These are phyloP conservation scores for Sarcophaga variegata DNA, from an alignment of 2,888 invertebrate genomes.

Conservation along the genomic window DNA sequence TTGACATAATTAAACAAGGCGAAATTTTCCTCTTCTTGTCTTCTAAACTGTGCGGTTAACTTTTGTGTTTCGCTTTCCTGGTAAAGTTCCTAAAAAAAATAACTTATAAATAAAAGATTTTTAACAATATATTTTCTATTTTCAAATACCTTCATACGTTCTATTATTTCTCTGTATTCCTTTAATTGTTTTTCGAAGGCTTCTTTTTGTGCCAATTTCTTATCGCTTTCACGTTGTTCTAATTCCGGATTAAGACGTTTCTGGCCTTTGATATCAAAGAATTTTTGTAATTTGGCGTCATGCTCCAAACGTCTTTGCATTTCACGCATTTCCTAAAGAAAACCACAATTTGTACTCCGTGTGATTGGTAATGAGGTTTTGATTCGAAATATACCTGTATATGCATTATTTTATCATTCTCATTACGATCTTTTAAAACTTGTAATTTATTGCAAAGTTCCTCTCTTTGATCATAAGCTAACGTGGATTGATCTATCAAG, in stretches of 20 bases:
- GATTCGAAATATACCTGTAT: conserved; percentile 82
- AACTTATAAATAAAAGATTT: neutral
- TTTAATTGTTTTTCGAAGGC: conserved; percentile 87
- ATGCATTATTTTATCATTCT: conserved; percentile 87
- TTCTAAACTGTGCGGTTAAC: conserved; percentile 88
- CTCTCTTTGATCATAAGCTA: conserved; percentile 94
- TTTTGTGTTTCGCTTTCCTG: conserved; percentile 86
- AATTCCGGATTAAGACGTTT: conserved; percentile 89
- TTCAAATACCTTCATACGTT: conserved; percentile 86
- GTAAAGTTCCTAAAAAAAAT: conserved; percentile 75
- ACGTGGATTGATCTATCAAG: conserved; percentile 92
- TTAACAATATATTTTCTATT: neutral
- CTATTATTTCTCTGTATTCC: conserved; percentile 89
- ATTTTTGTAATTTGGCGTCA: conserved; percentile 91
- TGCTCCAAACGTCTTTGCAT: conserved; percentile 92
- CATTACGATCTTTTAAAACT: conserved; percentile 89
- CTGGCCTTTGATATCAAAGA: conserved; percentile 92
- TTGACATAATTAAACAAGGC: conserved; percentile 95
- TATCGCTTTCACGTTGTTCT: conserved; percentile 88
- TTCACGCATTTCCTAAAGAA: conserved; percentile 90
- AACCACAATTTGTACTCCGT: neutral
- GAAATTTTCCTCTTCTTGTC: conserved; percentile 95
- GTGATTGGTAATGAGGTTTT: too few species aligned
- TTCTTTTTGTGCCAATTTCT: conserved; percentile 86
- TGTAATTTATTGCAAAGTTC: conserved; percentile 91